A percentile compares a stretch with the other conserved stretches of the same genome.
These are phyloP conservation scores for Coelinius sp. DNA, from an alignment of 2,888 invertebrate genomes.

Conservation along the genomic window DNA sequence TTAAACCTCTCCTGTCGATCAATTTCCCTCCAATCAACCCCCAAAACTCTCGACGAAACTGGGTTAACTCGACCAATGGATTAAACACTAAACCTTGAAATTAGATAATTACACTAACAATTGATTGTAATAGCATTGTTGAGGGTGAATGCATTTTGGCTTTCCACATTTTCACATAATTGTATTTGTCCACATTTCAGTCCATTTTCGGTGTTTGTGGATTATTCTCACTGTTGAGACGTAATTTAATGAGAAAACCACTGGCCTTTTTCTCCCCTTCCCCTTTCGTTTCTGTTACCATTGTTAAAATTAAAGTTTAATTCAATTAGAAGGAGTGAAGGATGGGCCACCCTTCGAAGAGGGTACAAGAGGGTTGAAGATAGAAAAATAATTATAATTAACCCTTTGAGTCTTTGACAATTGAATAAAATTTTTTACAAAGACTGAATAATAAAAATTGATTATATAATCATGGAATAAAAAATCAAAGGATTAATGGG, in stretches of 20 bases:
- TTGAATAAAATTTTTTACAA: too few species aligned
- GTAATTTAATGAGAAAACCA: conserved; percentile 45
- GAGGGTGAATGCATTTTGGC: neutral
- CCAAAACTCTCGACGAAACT: neutral
- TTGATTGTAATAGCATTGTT: neutral
- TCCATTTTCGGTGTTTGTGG: neutral
- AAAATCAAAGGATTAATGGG: neutral
- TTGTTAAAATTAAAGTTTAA: conserved; percentile 48
- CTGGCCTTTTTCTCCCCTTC: conserved; percentile 14
- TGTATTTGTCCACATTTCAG: neutral
- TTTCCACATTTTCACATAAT: neutral
- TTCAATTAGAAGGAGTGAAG: conserved; percentile 40
- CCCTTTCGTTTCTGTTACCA: conserved; percentile 9
- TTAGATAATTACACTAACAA: neutral
- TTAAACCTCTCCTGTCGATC: neutral
- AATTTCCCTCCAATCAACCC: neutral
- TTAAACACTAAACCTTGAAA: neutral
- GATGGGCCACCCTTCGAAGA: neutral
- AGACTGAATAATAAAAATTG: too few species aligned
- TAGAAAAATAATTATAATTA: too few species aligned
- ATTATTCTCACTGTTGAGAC: conserved; percentile 17
- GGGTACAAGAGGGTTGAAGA: neutral
- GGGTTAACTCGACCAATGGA: neutral
- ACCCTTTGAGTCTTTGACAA: too few species aligned
- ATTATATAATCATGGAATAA: too few species aligned